Evolutionary conservation across 2,888 invertebrate genomes (phyloP), one percentile per base, ranked within the genome.

Genomic region (Drosophila cognata): DNA sequence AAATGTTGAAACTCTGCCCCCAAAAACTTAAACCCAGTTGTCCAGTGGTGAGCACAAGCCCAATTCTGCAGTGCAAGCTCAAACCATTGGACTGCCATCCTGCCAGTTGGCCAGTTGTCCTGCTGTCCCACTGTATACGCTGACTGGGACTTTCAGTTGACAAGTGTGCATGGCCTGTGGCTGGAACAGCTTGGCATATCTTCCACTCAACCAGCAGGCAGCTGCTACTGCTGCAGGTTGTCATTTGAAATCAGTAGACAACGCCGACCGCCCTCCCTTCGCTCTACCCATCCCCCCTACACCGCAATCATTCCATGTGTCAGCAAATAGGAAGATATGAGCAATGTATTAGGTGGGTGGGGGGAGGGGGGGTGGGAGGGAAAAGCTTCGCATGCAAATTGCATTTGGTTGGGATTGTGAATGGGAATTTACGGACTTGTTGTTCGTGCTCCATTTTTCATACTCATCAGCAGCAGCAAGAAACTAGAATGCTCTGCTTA

Each of bases 141-240:
- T 52, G 79, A 66, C 72, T 68, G 67, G 58, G 57, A 70, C 67
- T 71, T 69, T 67, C 74, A 71, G 84, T 82, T 82, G 88, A 84
- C 85, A 84, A 87, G 88, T 84, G 76, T 88, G 88, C 86, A 74
- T 85, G 75, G 84, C 85, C 84, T 80, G 73, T 67, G 85, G 88
- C 77, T 66, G 73, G 53, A 53, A 66, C 70, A 56, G 63, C 67
- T 73, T 79, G 76, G 74, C 84, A 79, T 82, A 72, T 79, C 84
- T 87, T 77, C 38, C 55, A 51, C 31, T 70, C 48, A 21, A 55
- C 35, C 38, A 56, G 56, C 46, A 57, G 48, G 29, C 58, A 53
- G 61, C 65, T 65, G 64, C 67, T 66, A 61, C 61, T 67, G 72
- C 63, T 52, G 60, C 63, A 77, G 83, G 73, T 83, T 84, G 84